Conservation (phyloP, 2,113 vertebrate genomes). For the Shinisaurus crocodilurus region DNA sequence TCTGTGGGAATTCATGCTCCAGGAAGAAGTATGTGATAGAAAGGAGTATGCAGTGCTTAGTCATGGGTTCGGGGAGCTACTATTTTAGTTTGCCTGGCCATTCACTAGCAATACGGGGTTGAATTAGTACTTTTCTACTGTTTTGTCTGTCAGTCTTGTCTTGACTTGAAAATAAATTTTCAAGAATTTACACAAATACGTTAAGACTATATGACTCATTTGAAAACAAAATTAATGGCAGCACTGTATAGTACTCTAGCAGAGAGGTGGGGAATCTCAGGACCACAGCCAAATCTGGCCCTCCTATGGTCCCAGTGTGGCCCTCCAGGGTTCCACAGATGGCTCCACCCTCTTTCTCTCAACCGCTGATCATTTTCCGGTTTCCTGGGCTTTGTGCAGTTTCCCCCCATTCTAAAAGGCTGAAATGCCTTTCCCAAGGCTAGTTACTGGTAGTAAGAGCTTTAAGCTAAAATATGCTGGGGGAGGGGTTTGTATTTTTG, state of each 20-base stretch:
- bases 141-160: not conserved
- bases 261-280: no score
- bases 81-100: not conserved
- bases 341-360: no score
- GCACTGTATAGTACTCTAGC: not conserved
- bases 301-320: no score
- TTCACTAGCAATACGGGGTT: not conserved
- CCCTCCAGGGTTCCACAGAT: no score
- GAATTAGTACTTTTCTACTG: not conserved
- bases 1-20: not conserved
- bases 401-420: no score
- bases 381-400: no score
- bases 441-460: no score
- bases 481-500: no score
- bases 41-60: not conserved
- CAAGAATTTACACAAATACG: not conserved
- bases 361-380: no score
- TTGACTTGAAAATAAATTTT: not conserved
- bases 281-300: no score
- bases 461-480: no score
- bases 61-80: not conserved
- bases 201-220: not conserved
- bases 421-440: no score
- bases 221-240: not conserved
- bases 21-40: not conserved